Conservation (phyloP, 1,140 invertebrate species). For the Calliphora vicina region DNA sequence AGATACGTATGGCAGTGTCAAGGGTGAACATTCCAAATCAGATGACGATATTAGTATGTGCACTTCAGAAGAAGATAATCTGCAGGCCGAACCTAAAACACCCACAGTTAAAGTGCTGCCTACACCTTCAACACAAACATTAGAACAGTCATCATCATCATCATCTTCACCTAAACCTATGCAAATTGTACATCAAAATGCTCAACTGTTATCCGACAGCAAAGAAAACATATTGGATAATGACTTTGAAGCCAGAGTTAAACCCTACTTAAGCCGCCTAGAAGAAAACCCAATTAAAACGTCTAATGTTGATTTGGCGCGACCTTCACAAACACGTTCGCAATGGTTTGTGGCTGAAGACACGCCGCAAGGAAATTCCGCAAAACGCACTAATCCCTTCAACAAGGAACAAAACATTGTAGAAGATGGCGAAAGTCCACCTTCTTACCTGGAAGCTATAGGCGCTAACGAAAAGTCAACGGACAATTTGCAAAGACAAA, state of each 20-base stretch:
- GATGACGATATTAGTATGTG: constrained; percentile 58
- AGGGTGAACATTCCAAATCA: constrained; percentile 42
- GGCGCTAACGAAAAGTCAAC: constrained; percentile 41
- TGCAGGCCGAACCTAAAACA: not conserved
- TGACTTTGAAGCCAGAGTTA: constrained; percentile 42
- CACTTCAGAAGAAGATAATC: constrained; percentile 58
- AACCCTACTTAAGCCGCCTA: constrained; percentile 47
- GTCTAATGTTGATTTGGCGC: constrained; percentile 45
- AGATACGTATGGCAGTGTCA: constrained; percentile 57
- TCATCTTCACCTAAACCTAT: constrained; percentile 30
- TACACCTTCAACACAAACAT: constrained; percentile 6
- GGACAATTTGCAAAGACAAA: constrained; percentile 31
- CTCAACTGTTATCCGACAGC: constrained; percentile 53
- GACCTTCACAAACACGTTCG: constrained; percentile 47
- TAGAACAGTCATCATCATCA: not conserved
- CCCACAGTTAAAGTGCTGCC: constrained; percentile 34
- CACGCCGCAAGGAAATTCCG: constrained; percentile 18
- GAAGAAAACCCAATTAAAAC: constrained; percentile 42
- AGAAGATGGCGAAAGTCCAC: constrained; percentile 56
- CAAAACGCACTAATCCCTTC: constrained; percentile 36
- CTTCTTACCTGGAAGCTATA: constrained; percentile 57
- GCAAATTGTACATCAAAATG: constrained; percentile 60
- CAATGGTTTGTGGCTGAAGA: constrained; percentile 56
- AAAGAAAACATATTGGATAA: constrained; percentile 53
- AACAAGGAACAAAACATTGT: constrained; percentile 41